Evolutionary conservation across 2,797 vertebrate genomes (phyloP).

Genomic region (Mycteria americana): DNA sequence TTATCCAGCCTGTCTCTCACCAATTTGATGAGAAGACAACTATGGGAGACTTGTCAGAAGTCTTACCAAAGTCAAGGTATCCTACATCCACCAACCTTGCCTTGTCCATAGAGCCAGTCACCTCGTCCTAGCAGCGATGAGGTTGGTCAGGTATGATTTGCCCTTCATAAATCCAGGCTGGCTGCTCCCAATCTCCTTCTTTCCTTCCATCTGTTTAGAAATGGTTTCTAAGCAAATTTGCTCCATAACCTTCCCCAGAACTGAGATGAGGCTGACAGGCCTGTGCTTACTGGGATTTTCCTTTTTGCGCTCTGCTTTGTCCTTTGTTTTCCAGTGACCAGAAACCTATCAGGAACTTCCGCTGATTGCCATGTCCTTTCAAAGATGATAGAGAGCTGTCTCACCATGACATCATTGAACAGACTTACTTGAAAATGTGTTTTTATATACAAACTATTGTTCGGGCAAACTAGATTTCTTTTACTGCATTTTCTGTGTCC

Average conservation of each 20-base stretch:
- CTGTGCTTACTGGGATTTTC: background rate
- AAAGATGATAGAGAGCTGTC: background rate
- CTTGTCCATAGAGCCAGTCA: background rate
- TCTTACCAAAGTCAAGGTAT: background rate
- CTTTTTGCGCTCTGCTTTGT: background rate
- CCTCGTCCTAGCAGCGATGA: background rate
- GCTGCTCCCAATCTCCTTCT: background rate
- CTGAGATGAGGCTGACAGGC: background rate
- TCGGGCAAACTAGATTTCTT: constrained; percentile 30
- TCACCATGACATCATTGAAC: background rate
- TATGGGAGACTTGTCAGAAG: background rate
- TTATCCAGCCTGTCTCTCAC: background rate
- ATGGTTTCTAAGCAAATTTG: background rate
- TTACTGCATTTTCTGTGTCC: constrained; percentile 32
- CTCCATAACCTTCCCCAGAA: background rate
- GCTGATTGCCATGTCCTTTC: background rate
- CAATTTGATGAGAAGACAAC: background rate
- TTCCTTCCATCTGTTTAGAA: background rate
- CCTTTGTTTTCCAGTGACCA: background rate
- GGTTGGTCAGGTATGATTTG: background rate
- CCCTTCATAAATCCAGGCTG: background rate
- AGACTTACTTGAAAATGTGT: constrained; percentile 8
- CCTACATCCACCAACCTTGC: background rate
- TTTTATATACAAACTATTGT: constrained; percentile 19
- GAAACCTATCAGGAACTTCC: background rate